Evolutionary conservation across 2,888 invertebrate species (phyloP), one percentile per base, ranked within the genome.

Genomic region (Charanyca ferruginea): DNA sequence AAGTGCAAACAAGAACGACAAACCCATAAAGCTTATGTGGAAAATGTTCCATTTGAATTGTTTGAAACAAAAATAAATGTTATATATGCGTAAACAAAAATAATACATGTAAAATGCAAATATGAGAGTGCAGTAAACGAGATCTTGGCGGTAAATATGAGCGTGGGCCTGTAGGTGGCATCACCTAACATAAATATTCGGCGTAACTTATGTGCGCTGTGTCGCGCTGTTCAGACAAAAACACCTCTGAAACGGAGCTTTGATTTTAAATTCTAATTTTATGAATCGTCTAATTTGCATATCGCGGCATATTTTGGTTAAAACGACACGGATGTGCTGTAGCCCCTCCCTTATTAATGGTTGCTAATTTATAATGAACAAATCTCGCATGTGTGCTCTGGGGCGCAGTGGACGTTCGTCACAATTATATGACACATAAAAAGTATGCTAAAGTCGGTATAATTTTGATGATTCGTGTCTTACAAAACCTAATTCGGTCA

Each of bases 231-330:
- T 83, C 85, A 87, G 87, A 90, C 91, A 93, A 93, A 93, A 93
- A 92, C 93, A 92, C 90, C 90, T 90, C 90, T 80, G 88, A 85
- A 91, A 88, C 87, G 86, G 90, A 89, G 92, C 88, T 93, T 91
- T 94, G 93, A 94, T 94, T 94, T 94, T 92, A 94, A 94, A 94
- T 94, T 94, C 93, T 91, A 94, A 94, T 94, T 94, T 93, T 92
- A 93, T 91, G 91, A 92, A 90, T 90, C 89, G 88, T 88, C 87
- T 89, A 81, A 86, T 94, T 94, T 92, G 91, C 91, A 92, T 93
- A 93, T 91, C 91, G 87, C 86, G 88, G 85, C 84, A 87, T 87
- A 88, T 91, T 91, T 86, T 71, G 79, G 73, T 75, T 78, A 73
- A 79, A 79, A 75, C 77, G 69, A 59, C 71, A 66, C 64, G 41